Evolutionary conservation across 2,113 vertebrate genomes (phyloP), one percentile per base, ranked within the genome.

Genomic region (Aspiorhynchus laticeps): DNA sequence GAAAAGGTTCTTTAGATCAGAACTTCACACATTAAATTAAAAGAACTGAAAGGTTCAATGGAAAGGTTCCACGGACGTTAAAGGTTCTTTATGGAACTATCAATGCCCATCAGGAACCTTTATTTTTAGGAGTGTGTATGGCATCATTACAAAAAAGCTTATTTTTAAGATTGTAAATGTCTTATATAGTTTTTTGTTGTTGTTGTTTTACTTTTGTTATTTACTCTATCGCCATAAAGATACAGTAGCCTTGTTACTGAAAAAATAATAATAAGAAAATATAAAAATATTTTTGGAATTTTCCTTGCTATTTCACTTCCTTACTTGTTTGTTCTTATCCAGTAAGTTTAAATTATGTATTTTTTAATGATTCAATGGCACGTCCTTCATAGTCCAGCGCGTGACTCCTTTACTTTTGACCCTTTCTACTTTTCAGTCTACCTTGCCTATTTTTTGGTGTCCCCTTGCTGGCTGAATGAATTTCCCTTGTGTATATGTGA

Each of bases 341-440:
- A n/a, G 73, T 76, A 76, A 46, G 53, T 63, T 63, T 28, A 43
- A 80, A 59, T 7, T 12, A 53, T 28, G 26, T 36, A 0, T 38
- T 80, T 59, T 56, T 38, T 80, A 3, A 46, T 19, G 8, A 46
- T 65, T 46, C n/a, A 81, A 4, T 65, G 26, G n/a, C 12, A 80
- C 1, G 9, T 65, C 38, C 14, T 65, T 81, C 59, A 28, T 65
- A 83, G 26, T 51, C 26, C 28, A 31, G 33, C 3, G 38, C 2
- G 2, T 51, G 41, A 83, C 63, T 31, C 9, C n/a, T 63, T n/a
- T 46, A 83, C 31, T 43, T 84, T 80, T 85, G 85, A 69, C 81
- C 36, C 33, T 31, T 69, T 28, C 33, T 26, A 21, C 73, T 73
- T 43, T 84, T 85, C 24, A 78, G 7, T 33, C 71, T 28, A 33